These are phyloP conservation scores for Neodiprion pinetum DNA, from an alignment of 1,140 invertebrate species.

Conservation along the genomic window DNA sequence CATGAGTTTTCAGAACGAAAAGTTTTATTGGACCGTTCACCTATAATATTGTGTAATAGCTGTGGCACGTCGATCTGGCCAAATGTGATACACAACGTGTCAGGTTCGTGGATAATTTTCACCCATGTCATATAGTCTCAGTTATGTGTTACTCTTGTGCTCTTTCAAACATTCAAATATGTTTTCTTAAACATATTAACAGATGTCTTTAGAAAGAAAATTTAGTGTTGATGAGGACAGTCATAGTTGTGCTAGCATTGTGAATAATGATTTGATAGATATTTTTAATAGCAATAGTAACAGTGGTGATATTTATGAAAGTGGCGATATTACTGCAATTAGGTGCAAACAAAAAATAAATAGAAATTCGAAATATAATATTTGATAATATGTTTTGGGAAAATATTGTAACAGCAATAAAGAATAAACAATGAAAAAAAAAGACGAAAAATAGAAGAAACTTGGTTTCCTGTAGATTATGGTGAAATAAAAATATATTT, in stretches of 20 bases:
- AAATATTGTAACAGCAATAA: not conserved
- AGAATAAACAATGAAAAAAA: not conserved
- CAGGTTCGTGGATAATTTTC: not conserved
- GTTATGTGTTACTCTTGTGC: not conserved
- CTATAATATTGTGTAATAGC: no score
- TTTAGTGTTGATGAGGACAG: conserved; percentile 6
- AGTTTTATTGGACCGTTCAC: no score
- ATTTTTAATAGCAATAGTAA: conserved; percentile 14
- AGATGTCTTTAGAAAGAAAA: conserved; percentile 11
- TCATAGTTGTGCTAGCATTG: not conserved
- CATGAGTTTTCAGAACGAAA: no score
- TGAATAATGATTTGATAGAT: not conserved
- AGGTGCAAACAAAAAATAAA: not conserved
- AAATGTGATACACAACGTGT: not conserved
- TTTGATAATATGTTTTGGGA: conserved; percentile 4
- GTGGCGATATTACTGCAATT: not conserved
- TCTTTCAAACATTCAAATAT: conserved; percentile 9
- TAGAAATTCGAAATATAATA: not conserved
- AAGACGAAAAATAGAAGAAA: conserved; percentile 25
- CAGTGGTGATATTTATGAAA: conserved; percentile 8
- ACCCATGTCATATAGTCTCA: not conserved
- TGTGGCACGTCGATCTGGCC: not conserved
- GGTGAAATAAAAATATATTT: conserved; percentile 28
- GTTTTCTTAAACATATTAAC: not conserved
- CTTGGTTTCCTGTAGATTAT: conserved; percentile 16